phyloP scores from a whole-genome alignment of 1,140 invertebrate species.

The Aphelenchoides besseyi region DNA sequence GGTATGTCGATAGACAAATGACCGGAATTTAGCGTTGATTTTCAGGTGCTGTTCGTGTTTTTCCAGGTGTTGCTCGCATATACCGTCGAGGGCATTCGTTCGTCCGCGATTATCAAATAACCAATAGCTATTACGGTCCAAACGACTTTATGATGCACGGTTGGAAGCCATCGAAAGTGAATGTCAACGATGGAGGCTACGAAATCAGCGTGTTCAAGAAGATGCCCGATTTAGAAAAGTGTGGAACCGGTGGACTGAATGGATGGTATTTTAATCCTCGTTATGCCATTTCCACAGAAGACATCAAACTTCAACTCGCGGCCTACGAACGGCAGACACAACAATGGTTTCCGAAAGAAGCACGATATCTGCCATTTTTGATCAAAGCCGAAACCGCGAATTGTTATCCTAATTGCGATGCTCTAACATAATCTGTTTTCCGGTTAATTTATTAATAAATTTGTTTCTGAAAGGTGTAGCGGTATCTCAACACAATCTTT shows the following conservation, averaged over 20 bases:
- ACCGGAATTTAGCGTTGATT: no score
- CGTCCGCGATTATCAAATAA: constrained; percentile 8
- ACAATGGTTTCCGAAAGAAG: constrained; percentile 40
- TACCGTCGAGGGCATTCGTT: constrained; percentile 16
- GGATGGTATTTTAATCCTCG: constrained; percentile 38
- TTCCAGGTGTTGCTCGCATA: constrained; percentile 23
- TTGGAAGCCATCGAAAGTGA: constrained; percentile 15
- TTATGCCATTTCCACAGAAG: constrained; percentile 21
- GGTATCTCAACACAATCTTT: no score
- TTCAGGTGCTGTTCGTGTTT: background rate
- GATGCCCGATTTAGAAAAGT: constrained; percentile 30
- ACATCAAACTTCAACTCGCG: constrained; percentile 22
- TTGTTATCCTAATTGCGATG: constrained; percentile 47
- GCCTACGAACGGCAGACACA: constrained; percentile 38
- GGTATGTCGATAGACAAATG: no score
- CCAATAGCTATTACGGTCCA: no score
- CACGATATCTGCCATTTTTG: constrained; percentile 37
- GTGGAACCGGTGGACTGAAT: constrained; percentile 26
- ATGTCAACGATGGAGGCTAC: constrained; percentile 3
- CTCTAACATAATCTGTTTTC: background rate
- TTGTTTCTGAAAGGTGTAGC: no score
- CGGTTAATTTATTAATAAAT: background rate
- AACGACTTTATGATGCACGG: no score
- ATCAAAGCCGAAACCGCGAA: constrained; percentile 33
- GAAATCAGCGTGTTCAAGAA: constrained; percentile 27